Conservation (phyloP, 2,113 vertebrate species). For the Sylvicapra grimmia region DNA sequence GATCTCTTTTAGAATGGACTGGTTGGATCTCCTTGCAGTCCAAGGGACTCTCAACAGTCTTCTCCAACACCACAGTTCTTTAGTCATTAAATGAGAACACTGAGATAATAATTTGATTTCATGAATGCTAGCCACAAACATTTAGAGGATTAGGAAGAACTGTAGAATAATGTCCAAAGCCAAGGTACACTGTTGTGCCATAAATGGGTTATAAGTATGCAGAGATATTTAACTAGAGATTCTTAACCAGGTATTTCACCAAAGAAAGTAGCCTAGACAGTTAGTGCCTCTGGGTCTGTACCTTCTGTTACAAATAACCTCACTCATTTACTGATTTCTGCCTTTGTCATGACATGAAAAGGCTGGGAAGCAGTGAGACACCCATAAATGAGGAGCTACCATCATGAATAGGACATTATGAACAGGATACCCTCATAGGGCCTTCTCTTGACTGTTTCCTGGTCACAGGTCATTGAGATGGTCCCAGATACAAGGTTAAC, state of each 20-base stretch:
- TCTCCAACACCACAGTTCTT: too few relatives aligned
- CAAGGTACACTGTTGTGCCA: background rate
- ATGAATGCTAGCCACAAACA: background rate
- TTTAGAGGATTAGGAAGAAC: background rate
- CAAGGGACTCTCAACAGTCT: too few relatives aligned
- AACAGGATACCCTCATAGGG: background rate
- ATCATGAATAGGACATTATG: background rate
- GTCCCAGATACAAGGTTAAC: background rate
- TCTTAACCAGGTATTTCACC: background rate
- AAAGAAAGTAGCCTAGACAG: background rate
- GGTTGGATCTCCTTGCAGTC: too few relatives aligned
- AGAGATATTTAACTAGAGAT: background rate
- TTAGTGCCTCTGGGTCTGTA: background rate
- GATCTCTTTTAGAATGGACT: too few relatives aligned
- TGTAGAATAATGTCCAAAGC: background rate
- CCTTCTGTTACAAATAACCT: background rate
- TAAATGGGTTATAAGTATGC: background rate
- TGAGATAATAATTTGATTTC: background rate
- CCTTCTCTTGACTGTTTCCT: background rate
- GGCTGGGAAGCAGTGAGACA: background rate
- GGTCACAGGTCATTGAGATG: background rate
- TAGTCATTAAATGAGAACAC: constrained; percentile 38
- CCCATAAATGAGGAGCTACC: background rate
- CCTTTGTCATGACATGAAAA: background rate
- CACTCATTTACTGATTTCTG: background rate